Base-by-base conservation (phyloP, 2,113 vertebrate species). In the Psephotus haematonotus region DNA sequence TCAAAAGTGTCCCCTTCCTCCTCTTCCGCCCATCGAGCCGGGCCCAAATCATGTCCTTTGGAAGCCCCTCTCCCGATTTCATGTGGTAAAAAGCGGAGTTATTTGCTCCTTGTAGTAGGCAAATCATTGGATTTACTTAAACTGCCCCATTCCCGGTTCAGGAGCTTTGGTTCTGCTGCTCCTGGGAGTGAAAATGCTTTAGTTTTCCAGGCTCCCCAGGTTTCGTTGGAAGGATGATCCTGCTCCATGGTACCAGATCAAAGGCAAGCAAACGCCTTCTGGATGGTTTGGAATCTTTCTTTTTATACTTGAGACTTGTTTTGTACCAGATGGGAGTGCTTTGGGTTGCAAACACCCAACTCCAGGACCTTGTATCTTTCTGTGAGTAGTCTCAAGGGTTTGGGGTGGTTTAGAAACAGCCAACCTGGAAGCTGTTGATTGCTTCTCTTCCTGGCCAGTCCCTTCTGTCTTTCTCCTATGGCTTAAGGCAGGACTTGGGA, bases 51-150 rank as follows among this genome's bases (percentile, higher is more conserved):
- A 0, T 4, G 59, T 50, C 1, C 22, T 79, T 81, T 25, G 92
- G 52, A 91, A 89, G 50, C 76, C 82, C 85, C 88, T 53, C 4
- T 0, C 1, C 1, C 33, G 35, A 31, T 57, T 70, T 59, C 27
- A 27, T 28, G 43, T 16, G 69, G 59, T 22, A 12, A 25, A 81
- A 25, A 81, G 59, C 0, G 80, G 83, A 63, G 52, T 49, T 55
- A 2, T 8, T 43, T 0, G 0, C 95, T 93, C 65, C 85, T 52
- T 11, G 33, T 44, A 78, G n/a, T n/a, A 74, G 37, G 57, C 17
- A 27, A 74, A 46, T 90, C 53, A 74, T 83, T 95, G 90, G 91
- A 88, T 93, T 77, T 43, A 3, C 12, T 82, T 24, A 35, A 59
- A 24, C 9, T 59, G 57, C 57, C 33, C 33, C 0, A 6, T 31